A percentile compares a stretch with the other conserved stretches of the same genome.
Evolutionary conservation across 2,888 invertebrate species (phyloP).

Genomic region (Agrochola lychnidis): DNA sequence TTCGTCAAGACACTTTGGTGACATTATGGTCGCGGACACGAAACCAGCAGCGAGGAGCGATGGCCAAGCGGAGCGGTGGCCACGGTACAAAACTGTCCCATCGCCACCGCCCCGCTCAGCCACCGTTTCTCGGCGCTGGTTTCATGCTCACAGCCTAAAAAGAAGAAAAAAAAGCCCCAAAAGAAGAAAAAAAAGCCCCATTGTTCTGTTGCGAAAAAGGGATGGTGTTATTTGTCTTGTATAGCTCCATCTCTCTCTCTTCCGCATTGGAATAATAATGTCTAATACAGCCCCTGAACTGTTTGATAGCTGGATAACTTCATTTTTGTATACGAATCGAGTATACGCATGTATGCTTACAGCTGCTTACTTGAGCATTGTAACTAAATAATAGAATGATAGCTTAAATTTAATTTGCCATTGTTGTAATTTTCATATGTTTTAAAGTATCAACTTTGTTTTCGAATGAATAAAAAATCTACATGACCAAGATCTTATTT

Average conservation of each 20-base stretch:
- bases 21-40: background rate
- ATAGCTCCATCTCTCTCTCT: background rate
- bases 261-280: background rate
- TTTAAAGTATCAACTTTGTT: background rate
- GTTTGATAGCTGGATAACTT: background rate
- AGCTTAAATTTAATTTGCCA: background rate
- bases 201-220: background rate
- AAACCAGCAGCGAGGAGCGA: no score
- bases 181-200: background rate
- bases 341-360: background rate
- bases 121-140: no score
- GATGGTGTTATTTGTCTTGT: background rate
- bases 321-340: background rate
- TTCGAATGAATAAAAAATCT: background rate
- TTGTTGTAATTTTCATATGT: background rate
- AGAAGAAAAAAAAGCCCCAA: background rate
- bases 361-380: slow-evolving; percentile 9
- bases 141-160: background rate
- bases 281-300: background rate
- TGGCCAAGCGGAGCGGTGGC: no score
- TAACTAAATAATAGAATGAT: background rate
- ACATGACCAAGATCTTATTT: no score
- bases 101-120: no score
- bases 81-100: no score
- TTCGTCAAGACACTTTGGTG: slow-evolving; percentile 50